Percentiles rank a stretch among this genome's conserved stretches.
These are phyloP conservation scores for Melopsittacus undulatus DNA, from an alignment of 2,797 vertebrate species.

Conservation along the genomic window DNA sequence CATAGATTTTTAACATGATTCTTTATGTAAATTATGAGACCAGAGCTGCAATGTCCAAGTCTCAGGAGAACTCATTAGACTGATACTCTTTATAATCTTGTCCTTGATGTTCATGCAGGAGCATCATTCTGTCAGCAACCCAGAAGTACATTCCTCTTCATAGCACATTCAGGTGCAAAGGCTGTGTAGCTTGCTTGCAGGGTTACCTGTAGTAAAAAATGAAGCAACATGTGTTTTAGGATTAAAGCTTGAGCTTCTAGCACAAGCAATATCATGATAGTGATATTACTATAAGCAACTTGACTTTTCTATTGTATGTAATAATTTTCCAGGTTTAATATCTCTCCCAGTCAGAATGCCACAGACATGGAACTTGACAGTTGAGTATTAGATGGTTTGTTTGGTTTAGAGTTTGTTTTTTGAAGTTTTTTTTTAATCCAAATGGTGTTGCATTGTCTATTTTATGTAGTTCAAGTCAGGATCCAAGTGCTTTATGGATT, in stretches of 20 bases:
- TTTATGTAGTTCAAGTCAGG: neutral
- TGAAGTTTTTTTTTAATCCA: neutral
- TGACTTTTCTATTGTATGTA: neutral
- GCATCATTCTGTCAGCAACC: neutral
- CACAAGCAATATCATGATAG: neutral
- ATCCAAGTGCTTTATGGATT: neutral
- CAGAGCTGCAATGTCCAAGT: neutral
- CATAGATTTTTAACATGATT: neutral
- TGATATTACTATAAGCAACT: neutral
- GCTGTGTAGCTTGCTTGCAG: neutral
- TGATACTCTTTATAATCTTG: constrained; percentile 6
- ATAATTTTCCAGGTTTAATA: neutral
- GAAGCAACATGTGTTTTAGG: neutral
- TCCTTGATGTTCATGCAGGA: neutral
- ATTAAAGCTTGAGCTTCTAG: neutral
- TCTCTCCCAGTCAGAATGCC: neutral
- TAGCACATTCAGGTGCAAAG: neutral
- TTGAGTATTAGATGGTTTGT: neutral
- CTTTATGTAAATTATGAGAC: constrained; percentile 21
- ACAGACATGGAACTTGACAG: neutral
- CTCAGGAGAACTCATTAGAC: constrained; percentile 58
- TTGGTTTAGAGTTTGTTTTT: neutral
- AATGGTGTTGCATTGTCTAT: neutral
- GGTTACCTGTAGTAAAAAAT: neutral
- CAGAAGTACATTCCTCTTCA: neutral